phyloP scores from a whole-genome alignment of 1,140 invertebrate genomes.

The Papilio polytes region DNA sequence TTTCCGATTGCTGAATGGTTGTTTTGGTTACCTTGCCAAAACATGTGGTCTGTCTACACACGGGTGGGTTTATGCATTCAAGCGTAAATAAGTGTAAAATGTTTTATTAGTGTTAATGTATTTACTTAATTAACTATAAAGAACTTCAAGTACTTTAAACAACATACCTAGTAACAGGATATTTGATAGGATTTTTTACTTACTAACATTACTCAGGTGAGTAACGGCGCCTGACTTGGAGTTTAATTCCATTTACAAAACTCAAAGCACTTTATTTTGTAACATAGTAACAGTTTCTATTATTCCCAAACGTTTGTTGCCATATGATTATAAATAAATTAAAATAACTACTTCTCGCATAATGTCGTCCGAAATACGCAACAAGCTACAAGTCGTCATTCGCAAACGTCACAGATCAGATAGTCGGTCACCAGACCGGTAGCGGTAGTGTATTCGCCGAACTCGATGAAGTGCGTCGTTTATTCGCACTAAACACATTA shows the following conservation, averaged over 20 bases:
- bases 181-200: too few relatives aligned
- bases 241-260: neutral
- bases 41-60: constrained; percentile 2
- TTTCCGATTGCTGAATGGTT: neutral
- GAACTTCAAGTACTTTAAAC: too few relatives aligned
- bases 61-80: neutral
- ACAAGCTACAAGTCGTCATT: neutral
- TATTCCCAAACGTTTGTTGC: too few relatives aligned
- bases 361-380: neutral
- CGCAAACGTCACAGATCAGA: neutral
- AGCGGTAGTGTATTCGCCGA: neutral
- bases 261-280: neutral
- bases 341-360: neutral
- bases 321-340: neutral
- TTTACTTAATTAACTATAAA: too few relatives aligned
- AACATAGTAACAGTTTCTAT: neutral
- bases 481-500: neutral
- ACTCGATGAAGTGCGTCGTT: constrained; percentile 1
- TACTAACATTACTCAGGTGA: neutral
- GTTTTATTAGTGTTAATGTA: too few relatives aligned
- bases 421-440: neutral
- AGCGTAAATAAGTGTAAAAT: neutral
- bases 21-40: constrained; percentile 13
- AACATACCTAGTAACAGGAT: too few relatives aligned
- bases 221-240: neutral